Evolutionary conservation across 2,113 vertebrate genomes (phyloP).

Genomic region (Vanacampus margaritifer): DNA sequence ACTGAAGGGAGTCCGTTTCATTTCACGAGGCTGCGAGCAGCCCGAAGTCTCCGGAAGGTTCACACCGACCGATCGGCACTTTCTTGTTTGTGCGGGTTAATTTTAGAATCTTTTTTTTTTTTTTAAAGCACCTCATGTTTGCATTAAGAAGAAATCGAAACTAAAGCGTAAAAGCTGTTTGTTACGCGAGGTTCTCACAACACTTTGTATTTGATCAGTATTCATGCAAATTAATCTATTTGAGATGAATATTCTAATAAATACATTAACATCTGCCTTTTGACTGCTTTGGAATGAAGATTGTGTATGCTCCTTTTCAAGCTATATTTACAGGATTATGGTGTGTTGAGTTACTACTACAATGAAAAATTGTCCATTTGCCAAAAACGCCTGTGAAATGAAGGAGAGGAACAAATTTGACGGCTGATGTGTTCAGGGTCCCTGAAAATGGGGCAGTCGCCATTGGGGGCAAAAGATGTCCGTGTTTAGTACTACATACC

Average conservation of each 20-base stretch:
- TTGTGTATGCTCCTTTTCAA: no score
- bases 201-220: background rate
- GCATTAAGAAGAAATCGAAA: background rate
- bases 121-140: background rate
- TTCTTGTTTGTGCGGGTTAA: background rate
- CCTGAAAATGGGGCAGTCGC: no score
- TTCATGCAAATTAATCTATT: background rate
- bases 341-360: no score
- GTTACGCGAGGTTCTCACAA: constrained; percentile 3
- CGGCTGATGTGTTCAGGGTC: no score
- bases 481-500: no score
- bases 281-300: background rate
- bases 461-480: no score
- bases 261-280: constrained; percentile 38
- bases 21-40: background rate
- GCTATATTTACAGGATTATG: no score
- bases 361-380: no score
- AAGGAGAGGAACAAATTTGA: no score
- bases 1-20: background rate
- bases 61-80: background rate
- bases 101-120: background rate
- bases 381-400: no score
- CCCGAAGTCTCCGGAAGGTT: background rate
- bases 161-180: background rate
- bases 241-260: constrained; percentile 30